A percentile compares a stretch with the other conserved stretches of the same genome.
Conservation (phyloP, 2,113 vertebrate species). For the Lagopus leucura region DNA sequence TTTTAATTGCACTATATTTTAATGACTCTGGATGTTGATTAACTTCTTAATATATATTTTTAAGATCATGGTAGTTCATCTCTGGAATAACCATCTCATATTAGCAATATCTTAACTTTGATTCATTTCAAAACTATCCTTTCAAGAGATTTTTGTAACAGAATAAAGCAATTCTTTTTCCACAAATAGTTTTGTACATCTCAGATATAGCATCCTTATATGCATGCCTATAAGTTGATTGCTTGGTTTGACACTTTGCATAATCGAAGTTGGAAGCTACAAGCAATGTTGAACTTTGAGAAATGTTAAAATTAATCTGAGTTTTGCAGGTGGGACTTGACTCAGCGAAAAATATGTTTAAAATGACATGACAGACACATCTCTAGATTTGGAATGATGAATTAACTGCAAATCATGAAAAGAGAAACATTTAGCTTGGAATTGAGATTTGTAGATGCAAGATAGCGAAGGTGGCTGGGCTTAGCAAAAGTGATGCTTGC, state of each 20-base stretch:
- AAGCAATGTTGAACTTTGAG: neutral
- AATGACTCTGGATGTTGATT: neutral
- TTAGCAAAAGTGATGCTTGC: neutral
- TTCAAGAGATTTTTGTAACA: neutral
- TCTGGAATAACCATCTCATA: neutral
- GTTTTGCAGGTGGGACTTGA: neutral
- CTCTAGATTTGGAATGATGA: neutral
- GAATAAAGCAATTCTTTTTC: neutral
- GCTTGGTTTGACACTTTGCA: conserved; percentile 59
- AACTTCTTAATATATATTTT: neutral
- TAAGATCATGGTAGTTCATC: neutral
- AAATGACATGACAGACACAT: neutral
- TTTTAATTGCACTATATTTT: neutral
- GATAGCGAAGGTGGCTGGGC: neutral
- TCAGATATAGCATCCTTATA: conserved; percentile 20
- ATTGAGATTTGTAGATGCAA: neutral
- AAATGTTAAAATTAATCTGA: neutral
- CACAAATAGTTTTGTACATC: conserved; percentile 45
- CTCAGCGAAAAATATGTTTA: neutral
- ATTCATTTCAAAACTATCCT: neutral
- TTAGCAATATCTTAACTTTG: neutral
- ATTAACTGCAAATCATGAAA: neutral
- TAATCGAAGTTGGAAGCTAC: neutral
- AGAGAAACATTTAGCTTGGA: neutral
- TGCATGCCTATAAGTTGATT: conserved; percentile 33